Evolutionary conservation across 2,888 invertebrate genomes (phyloP), one percentile per base, ranked within the genome.

Genomic region (Aphodius sticticus): DNA sequence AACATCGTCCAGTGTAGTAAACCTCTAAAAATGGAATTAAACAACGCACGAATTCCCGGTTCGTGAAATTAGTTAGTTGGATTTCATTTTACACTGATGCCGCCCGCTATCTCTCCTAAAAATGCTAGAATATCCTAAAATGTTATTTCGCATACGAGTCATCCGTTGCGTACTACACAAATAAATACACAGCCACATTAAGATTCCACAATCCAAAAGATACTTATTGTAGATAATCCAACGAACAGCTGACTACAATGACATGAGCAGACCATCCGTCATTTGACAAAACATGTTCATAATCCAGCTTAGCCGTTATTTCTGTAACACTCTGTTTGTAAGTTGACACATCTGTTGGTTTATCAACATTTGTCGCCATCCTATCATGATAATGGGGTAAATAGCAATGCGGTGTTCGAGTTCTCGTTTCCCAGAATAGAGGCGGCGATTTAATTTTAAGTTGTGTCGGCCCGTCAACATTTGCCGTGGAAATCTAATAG

Each of bases 401-500:
- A 12, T 7, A 53, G 53, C 12, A 12, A 53, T 53, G 53, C 53
- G 53, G 53, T 53, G 53, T 53, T 53, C 12, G 53, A 9, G 53
- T 53, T 5, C 9, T 12, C 12, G 1, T 53, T 53, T 53, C 53
- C 53, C 53, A 53, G 53, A 53, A 53, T 53, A 53, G 53, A 7
- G 12, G 53, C 53, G 53, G 53, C 53, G 53, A 53, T 53, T 53
- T 53, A 53, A 53, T 53, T 53, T 53, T 53, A 53, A 53, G 53
- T 53, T 53, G 53, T 53, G 53, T 53, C 9, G 53, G 12, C 53
- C 12, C 53, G 53, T 53, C 53, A 53, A 53, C 53, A 53, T 53
- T 53, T 53, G 53, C 53, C 53, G 53, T 53, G 53, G 53, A 53
- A 53, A 53, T 53, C 53, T 53, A 53, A 53, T 53, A 53, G 53